phyloP scores from a whole-genome alignment of 1,140 invertebrate genomes.

The Whitmania pigra region DNA sequence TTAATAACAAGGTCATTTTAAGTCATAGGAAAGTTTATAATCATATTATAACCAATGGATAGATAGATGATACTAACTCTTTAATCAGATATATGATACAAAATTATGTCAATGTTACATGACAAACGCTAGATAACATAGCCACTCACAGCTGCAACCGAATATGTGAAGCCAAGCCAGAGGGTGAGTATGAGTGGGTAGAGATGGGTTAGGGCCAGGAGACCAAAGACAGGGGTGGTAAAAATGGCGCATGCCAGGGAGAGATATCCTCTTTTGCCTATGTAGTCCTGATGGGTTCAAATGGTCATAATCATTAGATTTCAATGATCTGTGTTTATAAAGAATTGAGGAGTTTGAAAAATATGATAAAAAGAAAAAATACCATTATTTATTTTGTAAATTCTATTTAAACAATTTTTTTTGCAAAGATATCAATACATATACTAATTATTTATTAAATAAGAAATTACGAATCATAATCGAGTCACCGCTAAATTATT shows the following conservation, averaged over 20 bases:
- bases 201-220: conserved; percentile 39
- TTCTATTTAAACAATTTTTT: no score
- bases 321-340: background rate
- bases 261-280: conserved; percentile 40
- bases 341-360: background rate
- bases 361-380: no score
- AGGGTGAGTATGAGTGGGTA: conserved; percentile 39
- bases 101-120: no score
- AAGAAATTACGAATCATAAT: no score
- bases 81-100: no score
- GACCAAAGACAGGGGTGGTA: conserved; percentile 41
- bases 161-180: conserved; percentile 44
- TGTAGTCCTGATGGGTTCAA: conserved; percentile 34
- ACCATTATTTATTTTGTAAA: no score
- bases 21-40: background rate
- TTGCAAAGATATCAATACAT: no score
- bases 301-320: no score
- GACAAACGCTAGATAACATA: background rate
- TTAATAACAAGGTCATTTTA: conserved; percentile 13
- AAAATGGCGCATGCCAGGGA: conserved; percentile 37
- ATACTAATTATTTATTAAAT: no score
- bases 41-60: no score
- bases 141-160: conserved; percentile 42
- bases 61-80: no score
- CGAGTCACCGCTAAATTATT: no score